These are phyloP conservation scores for Drosophila borealis DNA, from an alignment of 2,888 invertebrate genomes.

Conservation along the genomic window DNA sequence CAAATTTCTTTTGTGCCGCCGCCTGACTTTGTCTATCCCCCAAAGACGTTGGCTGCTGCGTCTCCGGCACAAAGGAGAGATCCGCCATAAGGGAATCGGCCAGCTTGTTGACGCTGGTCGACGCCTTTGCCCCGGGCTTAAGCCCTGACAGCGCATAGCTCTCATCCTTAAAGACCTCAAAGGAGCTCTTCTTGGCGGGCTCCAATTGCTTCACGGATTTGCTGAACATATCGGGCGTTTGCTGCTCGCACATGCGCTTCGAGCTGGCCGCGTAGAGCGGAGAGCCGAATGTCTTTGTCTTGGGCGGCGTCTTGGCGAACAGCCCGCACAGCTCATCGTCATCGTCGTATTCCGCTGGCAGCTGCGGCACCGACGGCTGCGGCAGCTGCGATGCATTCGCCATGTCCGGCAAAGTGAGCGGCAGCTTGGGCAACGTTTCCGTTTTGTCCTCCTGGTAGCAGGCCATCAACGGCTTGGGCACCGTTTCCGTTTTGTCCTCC, in stretches of 20 bases:
- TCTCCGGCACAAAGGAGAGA: conserved; percentile 68
- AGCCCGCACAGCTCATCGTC: conserved; percentile 69
- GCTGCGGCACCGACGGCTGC: conserved; percentile 16
- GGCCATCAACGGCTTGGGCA: conserved; percentile 62
- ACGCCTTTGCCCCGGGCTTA: neutral
- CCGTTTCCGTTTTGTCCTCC: conserved; percentile 82
- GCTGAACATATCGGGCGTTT: conserved; percentile 54
- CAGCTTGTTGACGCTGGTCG: conserved; percentile 23
- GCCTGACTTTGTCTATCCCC: neutral
- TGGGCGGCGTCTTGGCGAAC: conserved; percentile 75
- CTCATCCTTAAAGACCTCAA: conserved; percentile 52
- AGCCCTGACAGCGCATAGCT: conserved; percentile 1
- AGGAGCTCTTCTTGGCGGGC: conserved; percentile 16
- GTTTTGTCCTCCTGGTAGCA: conserved; percentile 82
- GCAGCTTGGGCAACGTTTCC: conserved; percentile 76
- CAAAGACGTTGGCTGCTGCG: conserved; percentile 37
- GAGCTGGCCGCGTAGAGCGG: conserved; percentile 32
- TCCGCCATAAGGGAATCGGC: conserved; percentile 67
- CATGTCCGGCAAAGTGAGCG: conserved; percentile 43
- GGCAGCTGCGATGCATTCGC: conserved; percentile 17
- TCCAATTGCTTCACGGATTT: conserved; percentile 29
- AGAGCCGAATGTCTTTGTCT: conserved; percentile 35
- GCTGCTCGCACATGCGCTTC: conserved; percentile 63
- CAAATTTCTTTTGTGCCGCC: conserved; percentile 39
- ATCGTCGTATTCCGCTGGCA: conserved; percentile 55